Base-by-base conservation (phyloP, 2,113 vertebrate species). In the Cyanoliseus patagonus region DNA sequence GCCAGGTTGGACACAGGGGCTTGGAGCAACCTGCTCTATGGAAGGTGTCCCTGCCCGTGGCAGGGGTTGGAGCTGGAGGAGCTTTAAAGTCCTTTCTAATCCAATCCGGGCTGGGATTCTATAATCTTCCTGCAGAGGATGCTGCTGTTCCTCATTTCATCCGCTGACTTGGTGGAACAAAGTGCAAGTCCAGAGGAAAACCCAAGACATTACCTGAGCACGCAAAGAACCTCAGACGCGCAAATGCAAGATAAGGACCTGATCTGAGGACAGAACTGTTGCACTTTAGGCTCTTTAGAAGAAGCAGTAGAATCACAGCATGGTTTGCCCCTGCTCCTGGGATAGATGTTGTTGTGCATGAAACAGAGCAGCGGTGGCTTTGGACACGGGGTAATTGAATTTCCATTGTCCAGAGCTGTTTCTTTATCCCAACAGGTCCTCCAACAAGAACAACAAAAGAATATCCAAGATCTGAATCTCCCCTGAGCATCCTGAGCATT, bases 151-250 rank as follows among this genome's bases (percentile, higher is more conserved):
- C 46, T 22, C n/a, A 3, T 61, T 25, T 61, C 52, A 61, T 3
- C 23, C 20, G 3, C 49, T 44, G 51, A 23, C 22, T 23, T 39
- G 33, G 61, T n/a, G 78, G 39, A 82, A 53, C 13, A 30, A 68
- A 44, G 7, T 14, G 16, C 51, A 82, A 61, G 28, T 20, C 39
- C 53, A 7, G 55, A 23, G 55, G 13, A 35, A 59, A 59, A 59
- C 33, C 33, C 15, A 59, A 83, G 47, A 41, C 30, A 10, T 70
- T 31, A 28, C 42, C 23, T 6, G 41, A 69, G 10, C 16, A 17
- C 1, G 6, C 22, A 28, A 55, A 70, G 20, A 41, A 27, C 22
- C 31, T 49, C 35, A 7, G 47, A 10, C 2, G 0, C 4, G 31
- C 11, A 77, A 55, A 55, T 8, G 27, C n/a, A 53, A 31, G 59